Conservation (phyloP, 2,797 vertebrate genomes). For the Corythornis leucogaster region DNA sequence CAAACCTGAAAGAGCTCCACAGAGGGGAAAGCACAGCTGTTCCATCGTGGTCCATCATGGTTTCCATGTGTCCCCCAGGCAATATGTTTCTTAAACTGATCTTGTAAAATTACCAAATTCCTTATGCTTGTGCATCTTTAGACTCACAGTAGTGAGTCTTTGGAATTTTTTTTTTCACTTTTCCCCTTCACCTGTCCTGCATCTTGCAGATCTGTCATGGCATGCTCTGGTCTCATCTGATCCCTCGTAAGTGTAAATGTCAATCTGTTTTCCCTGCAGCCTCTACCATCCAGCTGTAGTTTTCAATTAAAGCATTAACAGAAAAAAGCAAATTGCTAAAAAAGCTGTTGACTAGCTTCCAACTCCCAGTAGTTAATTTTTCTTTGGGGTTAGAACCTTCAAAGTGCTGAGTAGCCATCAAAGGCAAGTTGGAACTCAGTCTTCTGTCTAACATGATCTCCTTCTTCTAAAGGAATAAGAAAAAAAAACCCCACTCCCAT, state of each 20-base stretch:
- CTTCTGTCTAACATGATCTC: not conserved
- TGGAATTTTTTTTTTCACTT: not conserved
- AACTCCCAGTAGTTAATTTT: not conserved
- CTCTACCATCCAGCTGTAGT: not conserved
- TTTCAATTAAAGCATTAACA: not conserved
- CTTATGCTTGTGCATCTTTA: constrained; percentile 45
- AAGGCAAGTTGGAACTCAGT: not conserved
- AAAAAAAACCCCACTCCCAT: not conserved
- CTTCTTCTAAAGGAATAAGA: constrained; percentile 1
- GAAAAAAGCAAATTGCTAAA: not conserved
- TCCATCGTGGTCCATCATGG: constrained; percentile 43
- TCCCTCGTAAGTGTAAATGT: not conserved
- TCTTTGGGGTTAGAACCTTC: not conserved
- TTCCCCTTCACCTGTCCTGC: not conserved
- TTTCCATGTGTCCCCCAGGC: constrained; percentile 27
- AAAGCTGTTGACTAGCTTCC: not conserved
- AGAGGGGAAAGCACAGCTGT: constrained; percentile 54
- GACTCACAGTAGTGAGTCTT: not conserved
- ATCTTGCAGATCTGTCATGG: not conserved
- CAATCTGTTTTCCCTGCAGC: not conserved
- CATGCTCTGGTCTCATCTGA: not conserved
- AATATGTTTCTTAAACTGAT: constrained; percentile 59
- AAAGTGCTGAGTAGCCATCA: not conserved
- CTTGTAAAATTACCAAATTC: constrained; percentile 54
- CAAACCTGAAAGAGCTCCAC: constrained; percentile 14